phyloP scores from a whole-genome alignment of 2,888 invertebrate species.

The Plebejus melissa region DNA sequence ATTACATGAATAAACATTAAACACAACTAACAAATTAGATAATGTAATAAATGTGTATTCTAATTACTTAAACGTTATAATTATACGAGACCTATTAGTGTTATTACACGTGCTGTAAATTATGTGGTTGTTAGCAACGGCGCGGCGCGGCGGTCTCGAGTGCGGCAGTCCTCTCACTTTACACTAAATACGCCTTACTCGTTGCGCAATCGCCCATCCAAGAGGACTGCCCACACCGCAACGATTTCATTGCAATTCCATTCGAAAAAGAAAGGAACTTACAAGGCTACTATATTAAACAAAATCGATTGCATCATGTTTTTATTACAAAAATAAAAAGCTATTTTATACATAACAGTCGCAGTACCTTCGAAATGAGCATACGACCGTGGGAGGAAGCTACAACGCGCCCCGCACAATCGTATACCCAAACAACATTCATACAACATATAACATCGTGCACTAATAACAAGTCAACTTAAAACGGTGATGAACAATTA shows the following conservation, averaged over 20 bases:
- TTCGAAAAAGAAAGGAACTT: slow-evolving; percentile 27
- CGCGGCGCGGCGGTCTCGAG: slow-evolving; percentile 44
- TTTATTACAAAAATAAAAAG: slow-evolving; percentile 71
- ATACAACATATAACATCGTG: slow-evolving; percentile 72
- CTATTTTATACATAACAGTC: slow-evolving; percentile 71
- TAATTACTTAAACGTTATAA: slow-evolving; percentile 43
- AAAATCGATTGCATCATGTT: slow-evolving; percentile 62
- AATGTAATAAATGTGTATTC: slow-evolving; percentile 46
- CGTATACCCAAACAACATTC: slow-evolving; percentile 43
- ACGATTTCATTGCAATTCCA: slow-evolving; percentile 18
- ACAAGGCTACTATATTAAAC: slow-evolving; percentile 43
- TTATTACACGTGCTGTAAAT: slow-evolving; percentile 61
- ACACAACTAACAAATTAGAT: slow-evolving; percentile 44
- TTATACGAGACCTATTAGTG: slow-evolving; percentile 49
- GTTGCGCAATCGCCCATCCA: slow-evolving; percentile 39
- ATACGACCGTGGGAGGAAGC: slow-evolving; percentile 17
- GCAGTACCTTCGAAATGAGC: slow-evolving; percentile 45
- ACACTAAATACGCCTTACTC: slow-evolving; percentile 33
- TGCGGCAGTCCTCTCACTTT: slow-evolving; percentile 31
- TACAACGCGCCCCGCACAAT: slow-evolving; percentile 8
- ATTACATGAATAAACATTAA: slow-evolving; percentile 17
- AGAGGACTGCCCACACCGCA: slow-evolving; percentile 12
- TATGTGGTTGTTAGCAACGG: slow-evolving; percentile 51
- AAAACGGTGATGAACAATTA: slow-evolving; percentile 53
- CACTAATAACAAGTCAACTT: slow-evolving; percentile 74